Conservation (phyloP, 2,113 vertebrate genomes). For the Leuciscus idus region DNA sequence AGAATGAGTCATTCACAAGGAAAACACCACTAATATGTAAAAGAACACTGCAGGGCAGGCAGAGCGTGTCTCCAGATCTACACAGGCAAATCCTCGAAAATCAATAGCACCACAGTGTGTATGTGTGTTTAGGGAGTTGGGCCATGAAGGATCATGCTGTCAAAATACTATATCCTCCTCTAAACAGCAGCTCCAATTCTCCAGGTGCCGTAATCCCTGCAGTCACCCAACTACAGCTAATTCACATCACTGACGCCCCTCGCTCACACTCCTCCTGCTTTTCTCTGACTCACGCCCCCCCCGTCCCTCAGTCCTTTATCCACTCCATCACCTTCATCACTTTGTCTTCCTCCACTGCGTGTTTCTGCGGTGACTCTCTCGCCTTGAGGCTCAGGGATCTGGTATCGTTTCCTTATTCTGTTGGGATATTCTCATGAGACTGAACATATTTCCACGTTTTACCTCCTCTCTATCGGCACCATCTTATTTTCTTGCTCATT, state of each 20-base stretch:
- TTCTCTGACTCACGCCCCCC: background rate
- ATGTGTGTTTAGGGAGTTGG: slow-evolving; percentile 13
- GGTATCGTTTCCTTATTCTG: slow-evolving; percentile 46
- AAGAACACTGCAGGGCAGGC: slow-evolving; percentile 2
- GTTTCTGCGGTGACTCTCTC: background rate
- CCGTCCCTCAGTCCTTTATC: background rate
- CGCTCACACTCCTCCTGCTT: background rate
- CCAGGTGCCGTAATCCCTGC: slow-evolving; percentile 65
- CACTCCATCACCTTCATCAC: slow-evolving; percentile 5
- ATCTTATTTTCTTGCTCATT: slow-evolving; percentile 46
- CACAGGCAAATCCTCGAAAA: slow-evolving; percentile 43
- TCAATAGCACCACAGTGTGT: slow-evolving; percentile 51
- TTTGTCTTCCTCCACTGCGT: background rate
- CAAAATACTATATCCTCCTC: slow-evolving; percentile 71
- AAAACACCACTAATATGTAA: slow-evolving; percentile 2
- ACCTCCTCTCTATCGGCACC: background rate
- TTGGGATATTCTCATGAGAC: slow-evolving; percentile 43
- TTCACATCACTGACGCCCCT: slow-evolving; percentile 55
- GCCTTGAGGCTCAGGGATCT: slow-evolving; percentile 30
- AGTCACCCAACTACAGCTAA: slow-evolving; percentile 70
- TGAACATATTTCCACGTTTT: slow-evolving; percentile 23
- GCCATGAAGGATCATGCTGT: slow-evolving; percentile 62
- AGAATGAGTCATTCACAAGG: background rate
- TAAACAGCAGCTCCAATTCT: slow-evolving; percentile 73
- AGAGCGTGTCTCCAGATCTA: slow-evolving; percentile 28